Conservation (phyloP, 2,888 invertebrate genomes). For the Boloria euphrosyne region DNA sequence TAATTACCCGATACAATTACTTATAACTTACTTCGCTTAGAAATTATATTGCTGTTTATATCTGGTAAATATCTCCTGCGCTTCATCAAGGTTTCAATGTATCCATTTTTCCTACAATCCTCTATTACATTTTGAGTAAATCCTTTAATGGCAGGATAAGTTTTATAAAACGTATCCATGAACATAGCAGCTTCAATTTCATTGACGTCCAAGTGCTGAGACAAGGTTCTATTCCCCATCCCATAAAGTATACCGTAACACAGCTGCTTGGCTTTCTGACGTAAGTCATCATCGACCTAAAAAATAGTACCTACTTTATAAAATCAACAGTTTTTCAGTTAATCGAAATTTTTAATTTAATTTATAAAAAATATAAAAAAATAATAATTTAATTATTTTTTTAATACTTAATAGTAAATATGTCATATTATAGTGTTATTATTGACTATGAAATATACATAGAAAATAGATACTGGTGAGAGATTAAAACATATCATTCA, state of each 20-base stretch:
- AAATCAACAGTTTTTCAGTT: background rate
- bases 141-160: constrained; percentile 86
- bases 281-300: constrained; percentile 87
- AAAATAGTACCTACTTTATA: background rate
- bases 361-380: no score
- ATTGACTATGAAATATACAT: no score
- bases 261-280: constrained; percentile 94
- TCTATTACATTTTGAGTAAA: constrained; percentile 81
- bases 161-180: constrained; percentile 90
- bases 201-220: constrained; percentile 89
- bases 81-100: constrained; percentile 91
- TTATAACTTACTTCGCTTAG: constrained; percentile 82
- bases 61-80: constrained; percentile 90
- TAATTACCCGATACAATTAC: background rate
- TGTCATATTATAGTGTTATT: no score
- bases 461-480: no score
- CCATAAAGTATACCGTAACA: constrained; percentile 99
- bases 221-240: constrained; percentile 92
- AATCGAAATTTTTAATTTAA: no score
- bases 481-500: background rate
- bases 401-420: no score
- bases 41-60: constrained; percentile 84
- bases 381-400: no score
- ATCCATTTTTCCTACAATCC: constrained; percentile 87
- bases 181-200: constrained; percentile 91